Base-by-base conservation (phyloP, 2,888 invertebrate species). In the Cartodere bifasciata region DNA sequence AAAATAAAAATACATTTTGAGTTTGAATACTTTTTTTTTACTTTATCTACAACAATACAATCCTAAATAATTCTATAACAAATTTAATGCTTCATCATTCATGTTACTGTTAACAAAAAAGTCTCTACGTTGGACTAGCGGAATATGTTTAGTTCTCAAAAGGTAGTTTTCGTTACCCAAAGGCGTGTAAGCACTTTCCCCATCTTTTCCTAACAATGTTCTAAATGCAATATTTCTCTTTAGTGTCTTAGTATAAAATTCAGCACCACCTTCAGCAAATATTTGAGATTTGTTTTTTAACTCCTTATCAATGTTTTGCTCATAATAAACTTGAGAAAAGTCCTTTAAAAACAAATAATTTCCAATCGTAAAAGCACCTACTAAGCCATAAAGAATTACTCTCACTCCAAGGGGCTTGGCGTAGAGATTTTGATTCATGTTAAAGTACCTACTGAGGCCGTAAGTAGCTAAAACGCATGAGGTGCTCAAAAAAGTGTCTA, bases 221-320 rank as follows among this genome's bases (percentile, higher is more conserved):
- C 81, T 63, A 11, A 86, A 53, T 1, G 83, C 82, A 46, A 74
- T 68, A 56, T 88, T 88, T 51, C 80, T 71, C 43, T 73, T 62
- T 21, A 83, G 51, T 14, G 72, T 52, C 60, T 83, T 84, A 14
- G 70, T 68, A 52, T 86, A 88, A 60, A 71, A 88, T 52, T 78
- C 75, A 16, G 74, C 60, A 3, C 84, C 88, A 26, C 84, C 83
- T 49, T 75, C 66, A 6, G 75, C 59, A 53, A 75, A 83, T 23
- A 74, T 64, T 22, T 62, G 56, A 22, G 74, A 73, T 32, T 76
- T 51, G 16, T 65, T 53, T 38, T 70, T 67, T 12, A 87, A 59
- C 38, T 63, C 56, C 31, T 67, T 59, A 52, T 88, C 86, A 12
- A 71, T 67, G 7, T 62, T 42, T 5, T 62, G 56, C 52, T 87